Evolutionary conservation across 2,797 vertebrate genomes (phyloP).

Genomic region (Liparis tanakae): DNA sequence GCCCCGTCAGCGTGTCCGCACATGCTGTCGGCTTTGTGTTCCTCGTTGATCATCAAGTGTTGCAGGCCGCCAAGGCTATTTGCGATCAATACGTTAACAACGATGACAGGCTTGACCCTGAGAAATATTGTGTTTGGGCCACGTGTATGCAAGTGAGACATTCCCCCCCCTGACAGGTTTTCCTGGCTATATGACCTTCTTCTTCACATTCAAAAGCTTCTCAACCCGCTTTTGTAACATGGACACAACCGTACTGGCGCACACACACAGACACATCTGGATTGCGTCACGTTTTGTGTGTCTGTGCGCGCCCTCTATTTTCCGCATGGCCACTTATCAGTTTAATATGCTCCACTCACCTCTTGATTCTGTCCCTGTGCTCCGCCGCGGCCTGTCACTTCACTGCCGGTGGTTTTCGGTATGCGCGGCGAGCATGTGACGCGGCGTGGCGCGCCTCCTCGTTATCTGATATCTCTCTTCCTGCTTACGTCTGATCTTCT

Average conservation of each 20-base stretch:
- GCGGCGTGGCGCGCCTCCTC: slow-evolving; percentile 9
- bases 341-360: slow-evolving; percentile 63
- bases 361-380: slow-evolving; percentile 52
- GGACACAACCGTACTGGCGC: background rate
- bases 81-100: slow-evolving; percentile 70
- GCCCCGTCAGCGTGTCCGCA: slow-evolving; percentile 64
- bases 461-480: slow-evolving; percentile 70
- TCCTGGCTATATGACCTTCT: background rate
- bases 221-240: background rate
- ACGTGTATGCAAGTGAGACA: slow-evolving; percentile 3
- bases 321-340: slow-evolving; percentile 60
- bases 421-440: slow-evolving; percentile 27
- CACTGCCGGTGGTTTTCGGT: slow-evolving; percentile 48
- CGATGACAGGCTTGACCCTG: slow-evolving; percentile 64
- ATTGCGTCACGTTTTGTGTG: slow-evolving; percentile 24
- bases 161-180: background rate
- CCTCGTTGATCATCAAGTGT: slow-evolving; percentile 55
- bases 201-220: background rate
- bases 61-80: slow-evolving; percentile 49
- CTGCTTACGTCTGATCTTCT: slow-evolving; percentile 58
- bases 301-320: too few relatives aligned
- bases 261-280: slow-evolving; percentile 4
- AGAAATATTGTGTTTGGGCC: slow-evolving; percentile 42
- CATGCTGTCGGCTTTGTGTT: slow-evolving; percentile 64
- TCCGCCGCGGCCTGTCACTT: slow-evolving; percentile 48